Conservation (phyloP, 1,140 invertebrate species). For the Triops longicaudatus region DNA sequence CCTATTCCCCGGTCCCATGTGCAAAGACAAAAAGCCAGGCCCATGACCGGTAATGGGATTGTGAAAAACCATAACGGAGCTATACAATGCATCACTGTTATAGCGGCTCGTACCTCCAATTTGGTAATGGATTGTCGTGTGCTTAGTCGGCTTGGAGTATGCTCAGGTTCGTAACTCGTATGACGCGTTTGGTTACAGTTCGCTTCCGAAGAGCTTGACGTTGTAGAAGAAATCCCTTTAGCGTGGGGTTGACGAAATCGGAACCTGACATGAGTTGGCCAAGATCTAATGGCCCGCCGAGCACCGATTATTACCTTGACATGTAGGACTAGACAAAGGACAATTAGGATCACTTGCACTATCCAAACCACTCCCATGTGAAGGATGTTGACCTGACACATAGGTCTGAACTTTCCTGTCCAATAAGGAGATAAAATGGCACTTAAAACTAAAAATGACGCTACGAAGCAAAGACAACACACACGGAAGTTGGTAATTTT, state of each 20-base stretch:
- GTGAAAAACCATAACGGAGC: neutral
- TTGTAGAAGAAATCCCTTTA: neutral
- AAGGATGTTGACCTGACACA: neutral
- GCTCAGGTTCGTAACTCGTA: neutral
- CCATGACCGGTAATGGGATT: neutral
- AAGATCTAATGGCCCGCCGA: neutral
- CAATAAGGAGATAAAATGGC: neutral
- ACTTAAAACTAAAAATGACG: neutral
- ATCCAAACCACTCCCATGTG: neutral
- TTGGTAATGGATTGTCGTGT: neutral
- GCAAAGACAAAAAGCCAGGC: neutral
- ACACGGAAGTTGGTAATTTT: neutral
- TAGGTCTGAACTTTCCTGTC: neutral
- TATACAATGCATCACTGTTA: neutral
- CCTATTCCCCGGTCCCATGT: neutral
- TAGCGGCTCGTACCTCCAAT: neutral
- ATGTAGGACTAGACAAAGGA: neutral
- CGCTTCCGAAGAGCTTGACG: neutral
- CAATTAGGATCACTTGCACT: neutral
- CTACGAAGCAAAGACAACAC: neutral
- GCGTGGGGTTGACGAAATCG: neutral
- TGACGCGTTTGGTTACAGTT: neutral
- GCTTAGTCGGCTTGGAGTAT: neutral
- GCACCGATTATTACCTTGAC: neutral
- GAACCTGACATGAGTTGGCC: neutral